Evolutionary conservation across 2,888 invertebrate species (phyloP).

Genomic region (Apamea anceps): DNA sequence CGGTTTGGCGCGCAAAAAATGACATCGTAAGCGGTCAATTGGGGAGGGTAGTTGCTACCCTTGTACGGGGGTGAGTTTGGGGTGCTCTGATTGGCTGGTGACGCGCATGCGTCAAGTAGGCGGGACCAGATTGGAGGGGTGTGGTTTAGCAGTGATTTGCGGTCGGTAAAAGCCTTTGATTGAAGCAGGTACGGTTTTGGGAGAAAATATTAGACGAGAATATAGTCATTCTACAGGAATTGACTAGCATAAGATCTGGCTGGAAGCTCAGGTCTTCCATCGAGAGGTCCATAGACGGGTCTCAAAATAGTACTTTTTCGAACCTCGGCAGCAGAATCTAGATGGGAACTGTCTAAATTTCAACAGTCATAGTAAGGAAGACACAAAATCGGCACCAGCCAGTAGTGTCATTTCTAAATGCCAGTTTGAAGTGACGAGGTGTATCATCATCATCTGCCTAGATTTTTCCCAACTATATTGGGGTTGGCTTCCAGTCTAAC

Average conservation of each 20-base stretch:
- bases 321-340: neutral
- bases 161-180: conserved; percentile 87
- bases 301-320: too few relatives aligned
- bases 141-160: conserved; percentile 89
- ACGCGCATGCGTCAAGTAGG: conserved; percentile 83
- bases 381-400: neutral
- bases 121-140: conserved; percentile 85
- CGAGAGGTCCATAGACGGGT: neutral
- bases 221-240: neutral
- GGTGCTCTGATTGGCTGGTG: conserved; percentile 77
- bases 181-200: conserved; percentile 79
- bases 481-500: too few relatives aligned
- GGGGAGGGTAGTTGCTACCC: conserved; percentile 79
- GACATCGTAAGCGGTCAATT: conserved; percentile 88
- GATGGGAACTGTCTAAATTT: neutral
- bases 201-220: neutral
- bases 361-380: neutral
- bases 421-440: neutral
- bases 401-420: neutral
- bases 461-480: too few relatives aligned
- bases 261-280: neutral
- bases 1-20: conserved; percentile 87
- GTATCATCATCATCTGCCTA: too few relatives aligned
- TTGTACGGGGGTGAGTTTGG: conserved; percentile 72
- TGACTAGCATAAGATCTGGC: neutral